Evolutionary conservation across 2,888 invertebrate genomes (phyloP).

Genomic region (Rhorus exstirpatorius): DNA sequence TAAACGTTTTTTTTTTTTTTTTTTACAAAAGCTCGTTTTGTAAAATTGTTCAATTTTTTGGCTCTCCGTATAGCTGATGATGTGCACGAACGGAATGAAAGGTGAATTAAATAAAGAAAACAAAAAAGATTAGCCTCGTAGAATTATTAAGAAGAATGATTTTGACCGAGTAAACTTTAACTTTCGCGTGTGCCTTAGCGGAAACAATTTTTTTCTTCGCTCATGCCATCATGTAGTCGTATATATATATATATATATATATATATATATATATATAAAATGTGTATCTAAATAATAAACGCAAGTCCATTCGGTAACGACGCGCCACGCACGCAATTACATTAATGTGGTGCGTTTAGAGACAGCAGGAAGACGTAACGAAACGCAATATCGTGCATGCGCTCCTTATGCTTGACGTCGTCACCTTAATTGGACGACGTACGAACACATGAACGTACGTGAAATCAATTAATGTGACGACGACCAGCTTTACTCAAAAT

Average conservation of each 20-base stretch:
- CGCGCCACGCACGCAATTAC: conserved; percentile 51
- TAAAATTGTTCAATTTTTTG: too few relatives aligned
- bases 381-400: conserved; percentile 14
- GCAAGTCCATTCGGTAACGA: conserved; percentile 41
- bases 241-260: background rate
- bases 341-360: conserved; percentile 58
- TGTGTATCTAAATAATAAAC: conserved; percentile 19
- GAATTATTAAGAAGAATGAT: conserved; percentile 1
- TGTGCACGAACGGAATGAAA: too few relatives aligned
- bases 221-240: background rate
- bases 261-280: conserved; percentile 7
- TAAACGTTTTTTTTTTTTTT: too few relatives aligned
- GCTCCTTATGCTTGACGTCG: conserved; percentile 24
- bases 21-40: too few relatives aligned
- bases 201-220: conserved; percentile 29
- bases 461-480: conserved; percentile 60
- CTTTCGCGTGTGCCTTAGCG: conserved; percentile 17
- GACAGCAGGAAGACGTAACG: conserved; percentile 42
- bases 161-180: background rate
- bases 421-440: conserved; percentile 64
- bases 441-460: conserved; percentile 38
- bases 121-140: too few relatives aligned
- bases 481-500: conserved; percentile 30
- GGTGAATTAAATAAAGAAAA: too few relatives aligned
- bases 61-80: too few relatives aligned